phyloP scores from a whole-genome alignment of 2,888 invertebrate genomes.

The Ceriagrion tenellum region DNA sequence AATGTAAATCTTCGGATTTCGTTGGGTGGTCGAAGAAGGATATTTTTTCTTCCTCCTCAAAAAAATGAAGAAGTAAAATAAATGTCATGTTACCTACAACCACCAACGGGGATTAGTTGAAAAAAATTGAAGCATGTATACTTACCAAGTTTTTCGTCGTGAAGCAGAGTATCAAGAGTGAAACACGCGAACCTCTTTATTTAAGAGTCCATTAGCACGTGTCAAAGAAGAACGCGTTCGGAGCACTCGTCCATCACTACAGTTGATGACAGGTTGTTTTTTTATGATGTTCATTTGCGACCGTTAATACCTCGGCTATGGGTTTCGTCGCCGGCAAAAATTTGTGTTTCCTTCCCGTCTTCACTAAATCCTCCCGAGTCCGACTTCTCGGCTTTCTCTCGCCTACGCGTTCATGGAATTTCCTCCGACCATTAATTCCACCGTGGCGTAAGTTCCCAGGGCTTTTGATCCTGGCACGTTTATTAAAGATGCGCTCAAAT shows the following conservation, averaged over 20 bases:
- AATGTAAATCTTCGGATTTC: conserved; percentile 13
- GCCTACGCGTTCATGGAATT: not conserved
- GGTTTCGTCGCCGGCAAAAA: not conserved
- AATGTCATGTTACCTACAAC: not conserved
- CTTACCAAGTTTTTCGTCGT: not conserved
- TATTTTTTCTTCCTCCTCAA: not conserved
- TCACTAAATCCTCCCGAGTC: not conserved
- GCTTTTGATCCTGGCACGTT: not conserved
- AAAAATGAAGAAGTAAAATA: not conserved
- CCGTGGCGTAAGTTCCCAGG: not conserved
- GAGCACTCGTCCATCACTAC: not conserved
- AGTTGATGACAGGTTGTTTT: not conserved
- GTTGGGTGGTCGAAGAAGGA: conserved; percentile 6
- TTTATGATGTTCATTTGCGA: not conserved
- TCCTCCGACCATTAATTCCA: not conserved
- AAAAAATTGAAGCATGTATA: not conserved
- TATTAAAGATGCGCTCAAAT: not conserved
- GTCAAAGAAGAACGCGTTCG: not conserved
- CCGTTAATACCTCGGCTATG: not conserved
- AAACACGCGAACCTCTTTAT: not conserved
- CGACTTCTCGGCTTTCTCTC: not conserved
- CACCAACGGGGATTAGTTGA: not conserved
- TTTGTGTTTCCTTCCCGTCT: not conserved
- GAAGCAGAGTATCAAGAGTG: not conserved
- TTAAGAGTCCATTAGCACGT: conserved; percentile 31